These are phyloP conservation scores for Paraescarpia echinospica DNA, from an alignment of 1,140 invertebrate species.

Conservation along the genomic window DNA sequence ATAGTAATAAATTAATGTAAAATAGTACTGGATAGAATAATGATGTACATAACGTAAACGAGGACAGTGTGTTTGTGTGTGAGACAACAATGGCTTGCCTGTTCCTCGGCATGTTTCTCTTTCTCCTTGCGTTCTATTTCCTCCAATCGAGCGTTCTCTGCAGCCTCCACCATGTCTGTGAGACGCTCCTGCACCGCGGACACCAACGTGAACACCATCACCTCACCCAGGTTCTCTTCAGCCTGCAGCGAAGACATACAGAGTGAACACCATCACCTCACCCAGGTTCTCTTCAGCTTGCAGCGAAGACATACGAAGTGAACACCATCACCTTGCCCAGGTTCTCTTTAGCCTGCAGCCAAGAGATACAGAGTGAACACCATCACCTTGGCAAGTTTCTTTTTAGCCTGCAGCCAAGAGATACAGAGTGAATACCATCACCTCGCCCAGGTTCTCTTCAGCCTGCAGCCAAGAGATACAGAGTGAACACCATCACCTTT, in stretches of 20 bases:
- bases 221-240: conserved; percentile 90
- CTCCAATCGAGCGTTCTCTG: conserved; percentile 73
- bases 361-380: conserved; percentile 78
- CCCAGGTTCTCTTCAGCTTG: conserved; percentile 86
- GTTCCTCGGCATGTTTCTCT: conserved; percentile 84
- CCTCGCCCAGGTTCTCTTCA: conserved; percentile 90
- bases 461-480: conserved; percentile 61
- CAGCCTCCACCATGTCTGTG: conserved; percentile 64
- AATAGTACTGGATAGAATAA: no score
- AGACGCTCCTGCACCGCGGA: conserved; percentile 80
- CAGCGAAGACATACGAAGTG: conserved; percentile 65
- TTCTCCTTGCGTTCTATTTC: conserved; percentile 68
- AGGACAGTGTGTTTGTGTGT: not conserved
- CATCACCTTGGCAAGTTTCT: conserved; percentile 96
- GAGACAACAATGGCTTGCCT: conserved; percentile 60
- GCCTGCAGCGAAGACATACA: conserved; percentile 65
- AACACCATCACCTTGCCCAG: conserved; percentile 97
- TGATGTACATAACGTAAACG: not conserved
- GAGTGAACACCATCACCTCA: conserved; percentile 95
- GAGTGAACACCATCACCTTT: conserved; percentile 95
- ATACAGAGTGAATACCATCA: conserved; percentile 85
- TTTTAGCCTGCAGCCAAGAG: conserved; percentile 67
- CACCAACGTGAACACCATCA: conserved; percentile 95
- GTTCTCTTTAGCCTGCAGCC: conserved; percentile 77
- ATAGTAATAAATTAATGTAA: no score